A percentile compares a stretch with the other conserved stretches of the same genome.
Evolutionary conservation across 2,888 invertebrate genomes (phyloP).

Genomic region (Clitarchus hookeri): DNA sequence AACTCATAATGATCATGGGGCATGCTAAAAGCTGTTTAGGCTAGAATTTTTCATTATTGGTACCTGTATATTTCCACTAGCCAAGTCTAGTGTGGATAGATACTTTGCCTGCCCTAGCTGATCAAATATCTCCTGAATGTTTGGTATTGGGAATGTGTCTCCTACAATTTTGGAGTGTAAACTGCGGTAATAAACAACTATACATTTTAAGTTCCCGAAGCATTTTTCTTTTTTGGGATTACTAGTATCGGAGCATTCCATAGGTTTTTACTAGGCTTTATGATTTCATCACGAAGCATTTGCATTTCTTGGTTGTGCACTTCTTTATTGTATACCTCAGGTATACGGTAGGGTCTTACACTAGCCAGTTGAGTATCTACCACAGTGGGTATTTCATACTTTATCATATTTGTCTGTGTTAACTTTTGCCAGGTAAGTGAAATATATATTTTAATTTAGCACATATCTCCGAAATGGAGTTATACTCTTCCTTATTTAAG

Average conservation of each 20-base stretch:
- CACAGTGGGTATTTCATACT: neutral
- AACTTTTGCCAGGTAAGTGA: neutral
- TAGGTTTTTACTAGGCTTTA: neutral
- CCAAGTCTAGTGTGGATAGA: neutral
- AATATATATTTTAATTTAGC: neutral
- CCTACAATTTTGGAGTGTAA: neutral
- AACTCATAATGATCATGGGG: slow-evolving; percentile 27
- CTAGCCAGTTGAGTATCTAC: neutral
- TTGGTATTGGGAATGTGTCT: neutral
- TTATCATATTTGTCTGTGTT: neutral
- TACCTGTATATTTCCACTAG: neutral
- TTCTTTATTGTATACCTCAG: neutral
- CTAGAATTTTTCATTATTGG: neutral
- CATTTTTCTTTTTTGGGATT: neutral
- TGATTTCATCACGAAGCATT: neutral
- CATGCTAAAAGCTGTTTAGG: neutral
- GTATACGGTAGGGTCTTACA: neutral
- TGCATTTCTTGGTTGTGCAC: neutral
- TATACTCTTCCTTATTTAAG: neutral
- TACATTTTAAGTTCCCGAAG: neutral
- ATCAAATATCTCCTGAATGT: neutral
- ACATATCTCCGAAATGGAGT: neutral
- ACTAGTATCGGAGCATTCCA: neutral
- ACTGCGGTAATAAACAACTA: neutral
- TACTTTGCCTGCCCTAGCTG: neutral